Evolutionary conservation across 2,888 invertebrate species (phyloP), one percentile per base, ranked within the genome.

Genomic region (Tridacna gigas): DNA sequence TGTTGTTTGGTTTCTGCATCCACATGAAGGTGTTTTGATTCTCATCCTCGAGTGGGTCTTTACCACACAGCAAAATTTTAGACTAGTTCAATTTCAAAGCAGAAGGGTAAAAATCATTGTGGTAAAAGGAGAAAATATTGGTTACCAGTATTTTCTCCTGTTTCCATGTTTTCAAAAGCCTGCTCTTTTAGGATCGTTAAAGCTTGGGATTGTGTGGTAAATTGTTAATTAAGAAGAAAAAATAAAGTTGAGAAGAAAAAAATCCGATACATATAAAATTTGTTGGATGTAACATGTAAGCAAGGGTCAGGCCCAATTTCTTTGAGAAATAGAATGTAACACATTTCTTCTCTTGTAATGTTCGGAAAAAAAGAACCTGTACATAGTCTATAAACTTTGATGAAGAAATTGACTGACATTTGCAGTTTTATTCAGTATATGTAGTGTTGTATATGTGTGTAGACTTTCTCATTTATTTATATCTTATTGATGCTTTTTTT

Each of bases 391-490:
- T 37, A 37, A 37, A 37, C 37, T 37, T 37, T 37, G 7, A 37
- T 37, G 37, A 37, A 2, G 37, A 37, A 37, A 37, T 37, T 37
- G 37, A 37, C 37, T 37, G 37, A 37, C 7, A 37, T 37, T 37
- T 2, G 7, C 37, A 4, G 37, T 37, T 37, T 37, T 37, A 37
- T 37, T 37, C 37, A 37, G 37, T 37, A 20, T 56, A 56, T 56
- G 56, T 25, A 51, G 18, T 71, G 37, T 67, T 25, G 22, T 51
- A 51, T 71, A 71, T 18, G 22, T 71, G 25, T 47, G 51, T 71
- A 71, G 22, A 71, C 25, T 71, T 71, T 71, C 45, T 18, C n/a
- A 51, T 71, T 71, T 51, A 71, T 71, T 71, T 71, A 71, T 71
- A 71, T 71, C 20, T 26, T 18, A 26, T 51, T 71, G 51, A 4